Evolutionary conservation across 2,797 vertebrate species (phyloP).

Genomic region (Peromyscus aztecus): DNA sequence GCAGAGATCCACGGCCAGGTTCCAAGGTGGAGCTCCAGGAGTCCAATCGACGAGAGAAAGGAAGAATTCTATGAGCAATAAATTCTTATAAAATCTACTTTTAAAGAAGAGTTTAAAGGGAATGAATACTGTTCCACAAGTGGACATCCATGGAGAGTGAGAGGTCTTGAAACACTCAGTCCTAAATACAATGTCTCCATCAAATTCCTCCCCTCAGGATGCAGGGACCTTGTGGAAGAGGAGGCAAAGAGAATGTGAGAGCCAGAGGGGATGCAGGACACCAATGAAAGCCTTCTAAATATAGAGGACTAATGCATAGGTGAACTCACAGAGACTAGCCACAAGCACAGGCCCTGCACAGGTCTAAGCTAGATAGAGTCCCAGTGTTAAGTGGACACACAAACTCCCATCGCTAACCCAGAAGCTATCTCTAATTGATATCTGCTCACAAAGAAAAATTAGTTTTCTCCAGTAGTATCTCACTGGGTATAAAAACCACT

Average conservation of each 20-base stretch:
- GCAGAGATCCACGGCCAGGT: no score
- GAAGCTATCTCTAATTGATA: background rate
- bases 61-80: background rate
- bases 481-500: background rate
- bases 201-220: background rate
- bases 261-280: background rate
- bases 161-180: background rate
- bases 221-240: background rate
- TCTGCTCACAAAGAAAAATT: background rate
- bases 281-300: background rate
- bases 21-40: no score
- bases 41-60: no score
- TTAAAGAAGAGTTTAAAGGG: background rate
- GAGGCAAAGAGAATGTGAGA: background rate
- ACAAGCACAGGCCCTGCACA: no score
- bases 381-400: background rate
- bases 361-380: background rate
- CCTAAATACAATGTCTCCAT: background rate
- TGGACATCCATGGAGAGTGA: background rate
- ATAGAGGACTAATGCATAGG: background rate
- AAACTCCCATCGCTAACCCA: background rate
- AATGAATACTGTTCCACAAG: background rate
- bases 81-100: background rate
- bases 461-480: background rate
- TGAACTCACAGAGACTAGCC: background rate